A percentile compares a stretch with the other conserved stretches of the same genome.
Evolutionary conservation across 2,888 invertebrate species (phyloP).

Genomic region (Aleiodes leptofemur): DNA sequence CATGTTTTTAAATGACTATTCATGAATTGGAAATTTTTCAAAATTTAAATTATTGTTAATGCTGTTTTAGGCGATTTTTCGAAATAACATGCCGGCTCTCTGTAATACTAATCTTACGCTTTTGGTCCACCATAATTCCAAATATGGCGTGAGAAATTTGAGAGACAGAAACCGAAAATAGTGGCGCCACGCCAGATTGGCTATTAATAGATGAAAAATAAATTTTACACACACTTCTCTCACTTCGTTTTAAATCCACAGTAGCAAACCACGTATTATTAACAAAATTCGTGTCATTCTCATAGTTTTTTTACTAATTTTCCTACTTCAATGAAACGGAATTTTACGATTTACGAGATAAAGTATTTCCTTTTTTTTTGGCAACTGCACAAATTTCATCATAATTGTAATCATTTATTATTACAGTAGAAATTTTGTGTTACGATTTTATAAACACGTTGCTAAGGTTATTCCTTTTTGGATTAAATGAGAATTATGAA

Average conservation of each 20-base stretch:
- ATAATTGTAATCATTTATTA: slow-evolving; percentile 11
- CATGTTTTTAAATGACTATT: too few relatives aligned
- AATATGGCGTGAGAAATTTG: slow-evolving; percentile 75
- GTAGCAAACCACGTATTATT: slow-evolving; percentile 4
- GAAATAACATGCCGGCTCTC: not conserved
- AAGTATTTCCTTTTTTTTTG: slow-evolving; percentile 19
- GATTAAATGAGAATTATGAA: too few relatives aligned
- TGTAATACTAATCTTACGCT: slow-evolving; percentile 22
- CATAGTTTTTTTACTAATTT: slow-evolving; percentile 3
- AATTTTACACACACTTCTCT: slow-evolving; percentile 67
- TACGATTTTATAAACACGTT: not conserved
- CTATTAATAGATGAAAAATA: slow-evolving; percentile 74
- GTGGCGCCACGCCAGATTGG: slow-evolving; percentile 71
- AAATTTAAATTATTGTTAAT: not conserved
- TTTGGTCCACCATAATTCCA: slow-evolving; percentile 66
- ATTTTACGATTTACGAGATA: slow-evolving; percentile 7
- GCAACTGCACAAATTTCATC: slow-evolving; percentile 21
- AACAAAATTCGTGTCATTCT: slow-evolving; percentile 22
- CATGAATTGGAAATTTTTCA: too few relatives aligned
- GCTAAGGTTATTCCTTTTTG: too few relatives aligned
- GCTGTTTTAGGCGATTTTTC: not conserved
- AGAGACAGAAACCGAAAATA: slow-evolving; percentile 72
- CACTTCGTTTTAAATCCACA: slow-evolving; percentile 64
- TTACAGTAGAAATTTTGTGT: not conserved
- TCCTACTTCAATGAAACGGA: slow-evolving; percentile 57